A percentile compares a stretch with the other conserved stretches of the same genome.
These are phyloP conservation scores for Caerostris extrusa DNA, from an alignment of 1,140 invertebrate species.

Conservation along the genomic window DNA sequence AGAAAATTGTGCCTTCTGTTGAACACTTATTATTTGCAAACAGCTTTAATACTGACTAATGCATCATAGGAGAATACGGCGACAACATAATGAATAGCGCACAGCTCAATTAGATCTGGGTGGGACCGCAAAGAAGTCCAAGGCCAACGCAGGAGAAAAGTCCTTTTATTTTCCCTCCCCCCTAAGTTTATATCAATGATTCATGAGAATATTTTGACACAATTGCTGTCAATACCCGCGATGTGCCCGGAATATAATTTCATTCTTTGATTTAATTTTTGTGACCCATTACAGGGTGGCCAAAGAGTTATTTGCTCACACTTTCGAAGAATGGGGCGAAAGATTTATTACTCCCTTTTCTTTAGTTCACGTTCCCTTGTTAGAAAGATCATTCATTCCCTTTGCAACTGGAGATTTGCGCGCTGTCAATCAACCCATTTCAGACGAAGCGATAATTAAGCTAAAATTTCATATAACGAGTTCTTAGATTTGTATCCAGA, in stretches of 20 bases:
- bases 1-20: background rate
- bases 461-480: too few relatives aligned
- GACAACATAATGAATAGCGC: background rate
- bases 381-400: conserved; percentile 14
- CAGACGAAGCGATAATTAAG: too few relatives aligned
- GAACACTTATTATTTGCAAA: background rate
- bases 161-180: background rate
- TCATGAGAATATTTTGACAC: conserved; percentile 1
- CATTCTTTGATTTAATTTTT: conserved; percentile 63
- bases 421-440: background rate
- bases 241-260: conserved; percentile 30
- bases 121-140: background rate
- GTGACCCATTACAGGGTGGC: conserved; percentile 39
- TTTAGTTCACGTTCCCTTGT: background rate
- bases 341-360: conserved; percentile 45
- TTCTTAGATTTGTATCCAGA: too few relatives aligned
- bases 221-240: conserved; percentile 53
- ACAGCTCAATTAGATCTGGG: conserved; percentile 5
- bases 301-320: conserved; percentile 23
- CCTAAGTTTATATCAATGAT: background rate
- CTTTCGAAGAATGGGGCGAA: conserved; percentile 42
- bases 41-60: background rate
- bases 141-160: background rate
- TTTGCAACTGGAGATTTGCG: background rate
- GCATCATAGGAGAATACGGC: background rate